phyloP scores from a whole-genome alignment of 2,797 vertebrate species.

The Tauraco hartlaubi region DNA sequence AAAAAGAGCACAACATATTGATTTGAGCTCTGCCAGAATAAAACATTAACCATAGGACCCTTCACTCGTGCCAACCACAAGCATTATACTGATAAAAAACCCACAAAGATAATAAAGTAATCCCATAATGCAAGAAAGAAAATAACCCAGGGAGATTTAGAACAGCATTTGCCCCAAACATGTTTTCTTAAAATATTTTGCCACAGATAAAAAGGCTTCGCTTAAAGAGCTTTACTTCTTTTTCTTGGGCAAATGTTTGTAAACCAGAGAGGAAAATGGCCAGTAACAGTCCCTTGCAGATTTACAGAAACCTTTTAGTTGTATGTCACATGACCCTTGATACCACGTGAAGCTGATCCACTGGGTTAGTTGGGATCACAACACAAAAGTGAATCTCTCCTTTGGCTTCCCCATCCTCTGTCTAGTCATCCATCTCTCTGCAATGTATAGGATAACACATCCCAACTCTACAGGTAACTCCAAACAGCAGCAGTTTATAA shows the following conservation, averaged over 20 bases:
- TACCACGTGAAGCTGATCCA: neutral
- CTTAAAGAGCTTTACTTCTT: neutral
- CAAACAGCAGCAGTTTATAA: neutral
- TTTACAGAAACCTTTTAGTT: neutral
- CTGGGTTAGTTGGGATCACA: neutral
- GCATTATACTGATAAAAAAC: neutral
- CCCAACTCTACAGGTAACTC: neutral
- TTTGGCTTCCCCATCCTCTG: neutral
- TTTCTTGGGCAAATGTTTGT: neutral
- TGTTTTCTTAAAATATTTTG: neutral
- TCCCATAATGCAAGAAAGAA: constrained; percentile 16
- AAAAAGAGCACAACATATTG: neutral
- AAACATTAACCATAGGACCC: constrained; percentile 38
- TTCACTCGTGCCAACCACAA: constrained; percentile 6
- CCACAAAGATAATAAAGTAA: neutral
- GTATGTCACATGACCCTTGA: neutral
- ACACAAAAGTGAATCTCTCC: neutral
- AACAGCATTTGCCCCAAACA: neutral
- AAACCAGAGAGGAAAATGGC: neutral
- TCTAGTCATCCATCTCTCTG: neutral
- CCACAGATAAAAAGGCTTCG: neutral
- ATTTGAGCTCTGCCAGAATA: constrained; percentile 43
- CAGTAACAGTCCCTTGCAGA: neutral
- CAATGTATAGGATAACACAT: neutral
- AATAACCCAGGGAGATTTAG: neutral